phyloP scores from a whole-genome alignment of 1,140 invertebrate genomes.

The Drosophila mojavensis region DNA sequence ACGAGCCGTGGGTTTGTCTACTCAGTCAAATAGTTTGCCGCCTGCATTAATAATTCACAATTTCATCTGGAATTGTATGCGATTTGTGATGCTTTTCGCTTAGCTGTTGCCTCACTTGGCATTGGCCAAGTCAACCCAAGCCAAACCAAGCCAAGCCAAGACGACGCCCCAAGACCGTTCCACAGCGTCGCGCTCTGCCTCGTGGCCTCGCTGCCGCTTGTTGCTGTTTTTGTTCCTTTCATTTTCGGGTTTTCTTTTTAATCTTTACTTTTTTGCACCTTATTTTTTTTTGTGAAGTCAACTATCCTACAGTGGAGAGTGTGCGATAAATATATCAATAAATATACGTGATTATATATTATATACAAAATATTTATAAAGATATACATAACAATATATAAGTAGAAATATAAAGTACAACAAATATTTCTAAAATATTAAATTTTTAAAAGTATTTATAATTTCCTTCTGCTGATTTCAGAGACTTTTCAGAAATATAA shows the following conservation, averaged over 20 bases:
- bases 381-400: too few relatives aligned
- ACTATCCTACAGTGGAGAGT: conserved; percentile 15
- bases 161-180: conserved; percentile 21
- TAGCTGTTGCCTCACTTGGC: conserved; percentile 44
- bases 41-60: conserved; percentile 83
- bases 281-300: conserved; percentile 6
- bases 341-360: background rate
- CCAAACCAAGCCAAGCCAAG: conserved; percentile 8
- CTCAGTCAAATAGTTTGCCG: conserved; percentile 79
- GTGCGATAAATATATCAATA: background rate
- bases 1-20: conserved; percentile 70
- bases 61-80: conserved; percentile 82
- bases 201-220: conserved; percentile 43
- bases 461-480: too few relatives aligned
- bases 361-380: too few relatives aligned
- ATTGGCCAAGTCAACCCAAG: background rate
- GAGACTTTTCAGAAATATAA: too few relatives aligned
- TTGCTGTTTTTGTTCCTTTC: conserved; percentile 42
- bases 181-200: background rate
- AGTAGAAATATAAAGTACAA: too few relatives aligned
- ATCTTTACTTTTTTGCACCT: conserved; percentile 26
- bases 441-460: too few relatives aligned
- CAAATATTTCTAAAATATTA: too few relatives aligned
- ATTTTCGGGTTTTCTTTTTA: conserved; percentile 25
- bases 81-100: conserved; percentile 83